Conservation (phyloP, 1,140 invertebrate species). For the Plectrocnemia conspersa region DNA sequence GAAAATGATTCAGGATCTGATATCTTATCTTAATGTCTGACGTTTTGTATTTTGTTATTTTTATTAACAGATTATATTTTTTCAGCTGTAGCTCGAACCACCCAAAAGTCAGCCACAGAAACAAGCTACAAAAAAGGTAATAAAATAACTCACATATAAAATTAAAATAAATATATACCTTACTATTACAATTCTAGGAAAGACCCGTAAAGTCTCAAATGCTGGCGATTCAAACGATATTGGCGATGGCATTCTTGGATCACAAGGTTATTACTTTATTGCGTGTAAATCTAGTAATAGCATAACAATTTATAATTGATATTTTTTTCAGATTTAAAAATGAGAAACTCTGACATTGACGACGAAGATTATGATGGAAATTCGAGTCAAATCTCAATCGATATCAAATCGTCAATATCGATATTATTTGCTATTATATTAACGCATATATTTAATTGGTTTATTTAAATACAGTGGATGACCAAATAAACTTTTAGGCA, state of each 20-base stretch:
- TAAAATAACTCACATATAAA: background rate
- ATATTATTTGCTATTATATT: no score
- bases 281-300: conserved; percentile 13
- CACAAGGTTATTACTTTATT: conserved; percentile 21
- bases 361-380: conserved; percentile 25
- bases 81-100: conserved; percentile 16
- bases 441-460: no score
- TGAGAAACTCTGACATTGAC: conserved; percentile 27
- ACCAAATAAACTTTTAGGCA: no score
- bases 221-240: conserved; percentile 28
- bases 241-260: conserved; percentile 20
- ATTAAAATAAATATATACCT: background rate
- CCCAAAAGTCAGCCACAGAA: conserved; percentile 21
- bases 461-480: no score
- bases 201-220: conserved; percentile 32
- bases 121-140: conserved; percentile 20
- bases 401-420: no score
- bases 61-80: no score
- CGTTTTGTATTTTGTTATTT: no score
- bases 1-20: no score
- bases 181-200: conserved; percentile 24
- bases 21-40: no score
- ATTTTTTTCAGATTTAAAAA: conserved; percentile 29
- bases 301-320: no score
- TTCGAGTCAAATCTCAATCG: background rate